These are phyloP conservation scores for Nycticebus coucang DNA, from an alignment of 2,113 vertebrate genomes.

Conservation along the genomic window DNA sequence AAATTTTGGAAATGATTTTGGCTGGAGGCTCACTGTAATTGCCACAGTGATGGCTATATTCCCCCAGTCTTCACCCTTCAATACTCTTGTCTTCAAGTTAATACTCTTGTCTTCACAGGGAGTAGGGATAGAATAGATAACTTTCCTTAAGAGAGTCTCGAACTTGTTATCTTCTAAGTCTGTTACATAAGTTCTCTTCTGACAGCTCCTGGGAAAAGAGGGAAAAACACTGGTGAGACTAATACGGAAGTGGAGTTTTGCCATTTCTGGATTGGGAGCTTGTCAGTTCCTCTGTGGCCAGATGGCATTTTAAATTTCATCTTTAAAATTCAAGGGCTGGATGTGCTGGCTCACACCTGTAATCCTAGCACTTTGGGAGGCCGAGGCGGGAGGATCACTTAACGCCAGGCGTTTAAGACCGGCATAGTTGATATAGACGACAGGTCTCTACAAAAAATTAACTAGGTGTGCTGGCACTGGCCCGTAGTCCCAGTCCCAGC, in stretches of 20 bases:
- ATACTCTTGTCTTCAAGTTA: not conserved
- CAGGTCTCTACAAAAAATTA: no score
- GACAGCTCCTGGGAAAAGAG: not conserved
- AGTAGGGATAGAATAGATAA: not conserved
- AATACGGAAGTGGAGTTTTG: not conserved
- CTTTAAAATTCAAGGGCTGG: not conserved
- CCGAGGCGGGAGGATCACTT: no score
- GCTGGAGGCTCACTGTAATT: not conserved
- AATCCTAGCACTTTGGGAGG: no score
- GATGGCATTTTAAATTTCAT: not conserved
- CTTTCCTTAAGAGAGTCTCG: not conserved
- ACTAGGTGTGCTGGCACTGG: fast-evolving
- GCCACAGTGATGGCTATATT: not conserved
- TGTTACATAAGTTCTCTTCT: not conserved
- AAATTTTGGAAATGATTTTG: not conserved
- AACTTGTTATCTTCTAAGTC: not conserved
- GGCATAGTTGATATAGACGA: no score
- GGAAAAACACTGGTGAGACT: not conserved
- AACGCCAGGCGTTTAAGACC: no score
- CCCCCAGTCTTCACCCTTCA: not conserved
- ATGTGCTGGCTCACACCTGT: no score
- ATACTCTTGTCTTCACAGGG: not conserved
- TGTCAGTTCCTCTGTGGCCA: not conserved
- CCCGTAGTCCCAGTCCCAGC: no score
- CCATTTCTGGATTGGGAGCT: not conserved